Conservation (phyloP, 2,888 invertebrate species). For the Tolmerus cingulatus region DNA sequence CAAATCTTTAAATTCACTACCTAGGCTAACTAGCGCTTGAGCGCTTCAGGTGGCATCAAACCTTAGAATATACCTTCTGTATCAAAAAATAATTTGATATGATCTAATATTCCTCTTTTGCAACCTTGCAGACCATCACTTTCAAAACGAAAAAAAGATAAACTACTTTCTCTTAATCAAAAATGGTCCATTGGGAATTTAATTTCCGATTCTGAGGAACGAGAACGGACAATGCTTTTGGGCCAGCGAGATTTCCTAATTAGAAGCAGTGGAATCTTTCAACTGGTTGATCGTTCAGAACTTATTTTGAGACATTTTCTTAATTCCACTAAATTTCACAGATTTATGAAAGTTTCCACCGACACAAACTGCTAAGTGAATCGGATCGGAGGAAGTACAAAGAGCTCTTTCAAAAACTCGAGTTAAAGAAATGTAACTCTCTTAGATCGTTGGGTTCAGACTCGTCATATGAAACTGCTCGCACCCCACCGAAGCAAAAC, state of each 20-base stretch:
- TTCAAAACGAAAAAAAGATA: slow-evolving; percentile 50
- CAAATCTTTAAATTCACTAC: too few relatives aligned
- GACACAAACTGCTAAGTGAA: slow-evolving; percentile 56
- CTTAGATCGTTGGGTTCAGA: neutral
- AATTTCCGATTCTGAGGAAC: slow-evolving; percentile 70
- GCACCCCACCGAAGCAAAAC: neutral
- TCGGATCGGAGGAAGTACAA: slow-evolving; percentile 58
- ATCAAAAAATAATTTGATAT: neutral
- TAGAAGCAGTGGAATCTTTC: slow-evolving; percentile 74
- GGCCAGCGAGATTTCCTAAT: slow-evolving; percentile 76
- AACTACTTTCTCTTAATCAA: slow-evolving; percentile 68
- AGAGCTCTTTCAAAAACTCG: slow-evolving; percentile 39
- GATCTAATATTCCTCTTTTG: neutral
- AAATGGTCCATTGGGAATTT: slow-evolving; percentile 66
- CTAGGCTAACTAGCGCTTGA: too few relatives aligned
- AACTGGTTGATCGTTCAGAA: slow-evolving; percentile 56
- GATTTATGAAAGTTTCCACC: slow-evolving; percentile 57
- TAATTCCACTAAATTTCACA: slow-evolving; percentile 45
- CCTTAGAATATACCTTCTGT: too few relatives aligned
- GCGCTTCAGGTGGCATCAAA: too few relatives aligned
- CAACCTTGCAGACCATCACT: neutral
- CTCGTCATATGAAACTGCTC: neutral
- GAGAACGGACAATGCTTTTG: slow-evolving; percentile 71
- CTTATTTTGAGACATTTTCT: neutral
- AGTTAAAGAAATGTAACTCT: neutral